Evolutionary conservation across 2,113 vertebrate species (phyloP), one percentile per base, ranked within the genome.

Genomic region (Rhodinocichla rosea): DNA sequence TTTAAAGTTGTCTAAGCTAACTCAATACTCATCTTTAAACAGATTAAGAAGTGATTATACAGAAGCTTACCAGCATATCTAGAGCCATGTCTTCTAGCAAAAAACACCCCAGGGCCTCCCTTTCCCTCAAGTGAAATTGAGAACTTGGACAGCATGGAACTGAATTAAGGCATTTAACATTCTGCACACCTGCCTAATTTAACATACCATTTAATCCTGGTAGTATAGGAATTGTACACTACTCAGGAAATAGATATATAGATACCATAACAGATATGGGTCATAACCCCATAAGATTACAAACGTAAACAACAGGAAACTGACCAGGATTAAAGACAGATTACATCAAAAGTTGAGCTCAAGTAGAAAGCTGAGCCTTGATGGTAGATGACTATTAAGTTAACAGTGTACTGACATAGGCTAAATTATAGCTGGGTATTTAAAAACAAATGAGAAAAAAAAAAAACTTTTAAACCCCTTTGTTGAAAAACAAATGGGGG

Each of bases 1-100:
- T 69, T 89, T 92, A 60, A 92, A 95, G 56, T 50, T 71, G 65
- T 68, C 84, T 73, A 92, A 92, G 37, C 17, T 87, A 91, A 93
- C 40, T 74, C 45, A 14, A 73, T 20, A 59, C 50, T 45, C 10
- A 26, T 65, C 90, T 94, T 73, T 39, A 77, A 95, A 92, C 8
- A 90, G 75, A 80, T 94, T 90, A 92, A 50, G n/a, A 56, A 55
- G 59, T 9, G 35, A 94, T 62, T 77, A 94, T 7, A 73, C 4
- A 79, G 57, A 52, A 82, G 57, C 28, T 88, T 64, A 75, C 28
- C 40, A 56, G 28, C 26, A 11, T n/a, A 85, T 73, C 67, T 69
- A 63, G 13, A 92, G 30, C 23, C 7, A 27, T 2, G 13, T 44
- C 67, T 88, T 87, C 65, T 7, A 70, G 65, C 26, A 87, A 73